Conservation (phyloP, 92 coral and sea anemone genomes). For the Siderastrea siderea region DNA sequence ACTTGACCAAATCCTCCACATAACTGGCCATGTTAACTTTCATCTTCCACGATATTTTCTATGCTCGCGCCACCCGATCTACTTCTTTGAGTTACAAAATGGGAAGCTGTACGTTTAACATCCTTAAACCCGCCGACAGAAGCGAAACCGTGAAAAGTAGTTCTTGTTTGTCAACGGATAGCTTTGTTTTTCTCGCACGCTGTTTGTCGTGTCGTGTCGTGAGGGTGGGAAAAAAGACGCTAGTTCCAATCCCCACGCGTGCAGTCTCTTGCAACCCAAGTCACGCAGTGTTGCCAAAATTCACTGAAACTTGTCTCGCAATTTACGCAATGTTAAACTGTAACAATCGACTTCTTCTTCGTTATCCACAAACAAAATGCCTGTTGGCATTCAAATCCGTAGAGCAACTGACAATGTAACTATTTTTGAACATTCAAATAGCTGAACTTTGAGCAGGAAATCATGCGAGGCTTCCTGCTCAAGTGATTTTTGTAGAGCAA, state of each 20-base stretch:
- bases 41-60: slow-evolving; percentile 40
- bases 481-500: neutral
- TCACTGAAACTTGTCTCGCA: neutral
- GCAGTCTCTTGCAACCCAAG: slow-evolving; percentile 13
- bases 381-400: neutral
- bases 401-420: neutral
- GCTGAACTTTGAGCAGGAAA: neutral
- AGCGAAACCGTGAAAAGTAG: neutral
- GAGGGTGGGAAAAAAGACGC: slow-evolving; percentile 13
- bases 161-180: slow-evolving; percentile 39
- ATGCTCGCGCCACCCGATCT: neutral
- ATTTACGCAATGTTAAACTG: neutral
- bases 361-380: neutral
- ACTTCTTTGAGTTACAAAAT: neutral
- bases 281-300: slow-evolving; percentile 17
- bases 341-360: neutral
- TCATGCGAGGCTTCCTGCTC: slow-evolving; percentile 19
- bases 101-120: neutral
- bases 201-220: slow-evolving; percentile 16
- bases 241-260: slow-evolving; percentile 33
- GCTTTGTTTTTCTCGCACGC: slow-evolving; percentile 45
- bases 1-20: slow-evolving; percentile 94
- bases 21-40: slow-evolving; percentile 82
- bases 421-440: neutral
- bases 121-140: neutral